Percentiles rank a stretch among this genome's conserved stretches.
Evolutionary conservation across 2,888 invertebrate species (phyloP).

Genomic region (Tenthredo mesomela): DNA sequence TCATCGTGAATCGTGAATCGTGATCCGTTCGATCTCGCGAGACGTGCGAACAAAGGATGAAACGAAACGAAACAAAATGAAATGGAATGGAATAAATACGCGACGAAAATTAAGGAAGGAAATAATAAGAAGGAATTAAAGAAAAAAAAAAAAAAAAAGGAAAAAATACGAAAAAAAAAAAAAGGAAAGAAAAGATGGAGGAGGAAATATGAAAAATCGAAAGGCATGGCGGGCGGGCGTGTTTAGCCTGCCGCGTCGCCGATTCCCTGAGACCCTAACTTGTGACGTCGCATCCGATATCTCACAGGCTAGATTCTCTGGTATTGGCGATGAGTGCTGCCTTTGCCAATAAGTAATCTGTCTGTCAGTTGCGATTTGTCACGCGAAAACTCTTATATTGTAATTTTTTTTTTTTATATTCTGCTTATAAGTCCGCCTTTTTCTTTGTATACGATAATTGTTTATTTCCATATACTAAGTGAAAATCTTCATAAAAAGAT

Average conservation of each 20-base stretch:
- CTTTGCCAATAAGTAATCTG: slow-evolving; percentile 69
- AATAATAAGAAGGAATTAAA: slow-evolving; percentile 53
- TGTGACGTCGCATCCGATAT: slow-evolving; percentile 83
- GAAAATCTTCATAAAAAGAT: not conserved
- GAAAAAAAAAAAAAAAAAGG: slow-evolving; percentile 51
- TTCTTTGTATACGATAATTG: not conserved
- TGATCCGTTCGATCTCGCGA: not conserved
- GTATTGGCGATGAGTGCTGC: slow-evolving; percentile 82
- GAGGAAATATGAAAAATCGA: slow-evolving; percentile 61
- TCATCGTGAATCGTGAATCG: not conserved
- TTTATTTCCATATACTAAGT: not conserved
- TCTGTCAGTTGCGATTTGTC: slow-evolving; percentile 6
- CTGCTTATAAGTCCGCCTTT: not conserved
- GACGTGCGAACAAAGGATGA: slow-evolving; percentile 39
- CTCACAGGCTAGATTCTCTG: slow-evolving; percentile 88
- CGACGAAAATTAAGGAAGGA: slow-evolving; percentile 35
- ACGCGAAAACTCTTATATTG: not conserved
- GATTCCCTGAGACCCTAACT: slow-evolving; percentile 90
- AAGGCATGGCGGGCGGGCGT: slow-evolving; percentile 74
- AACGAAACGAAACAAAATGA: slow-evolving; percentile 33
- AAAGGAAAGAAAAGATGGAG: slow-evolving; percentile 52
- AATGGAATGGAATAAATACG: slow-evolving; percentile 18
- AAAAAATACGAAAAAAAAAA: slow-evolving; percentile 55
- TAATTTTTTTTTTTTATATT: not conserved
- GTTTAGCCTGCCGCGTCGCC: slow-evolving; percentile 81